Percentiles rank a stretch among this genome's conserved stretches.
These are phyloP conservation scores for Varecia variegata DNA, from an alignment of 2,797 vertebrate species.

Conservation along the genomic window DNA sequence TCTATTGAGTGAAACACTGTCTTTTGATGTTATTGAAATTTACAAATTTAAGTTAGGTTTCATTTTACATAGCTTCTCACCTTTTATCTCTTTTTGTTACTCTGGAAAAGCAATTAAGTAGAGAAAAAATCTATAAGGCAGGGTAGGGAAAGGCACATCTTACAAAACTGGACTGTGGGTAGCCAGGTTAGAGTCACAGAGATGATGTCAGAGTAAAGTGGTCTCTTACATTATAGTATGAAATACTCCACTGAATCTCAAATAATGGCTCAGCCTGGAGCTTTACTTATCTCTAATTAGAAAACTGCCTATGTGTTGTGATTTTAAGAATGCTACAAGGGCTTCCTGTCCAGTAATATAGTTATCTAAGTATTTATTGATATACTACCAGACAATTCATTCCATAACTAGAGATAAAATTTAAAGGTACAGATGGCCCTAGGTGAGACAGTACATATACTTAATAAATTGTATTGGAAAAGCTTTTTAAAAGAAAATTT, in stretches of 20 bases:
- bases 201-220: background rate
- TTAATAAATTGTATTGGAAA: background rate
- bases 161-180: background rate
- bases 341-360: background rate
- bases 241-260: background rate
- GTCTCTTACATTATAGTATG: background rate
- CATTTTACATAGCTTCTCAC: conserved; percentile 11
- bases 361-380: background rate
- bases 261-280: background rate
- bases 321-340: conserved; percentile 13
- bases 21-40: conserved; percentile 67
- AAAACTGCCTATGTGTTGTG: background rate
- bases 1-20: conserved; percentile 31
- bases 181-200: background rate
- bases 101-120: conserved; percentile 65
- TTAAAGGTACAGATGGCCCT: background rate
- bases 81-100: conserved; percentile 47
- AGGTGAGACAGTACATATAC: background rate
- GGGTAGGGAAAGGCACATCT: background rate
- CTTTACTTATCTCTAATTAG: background rate
- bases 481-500: background rate
- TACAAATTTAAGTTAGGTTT: conserved; percentile 62
- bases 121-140: conserved; percentile 46
- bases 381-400: background rate
- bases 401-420: background rate